These are phyloP conservation scores for Galerucella nymphaeae DNA, from an alignment of 2,888 invertebrate species.

Conservation along the genomic window DNA sequence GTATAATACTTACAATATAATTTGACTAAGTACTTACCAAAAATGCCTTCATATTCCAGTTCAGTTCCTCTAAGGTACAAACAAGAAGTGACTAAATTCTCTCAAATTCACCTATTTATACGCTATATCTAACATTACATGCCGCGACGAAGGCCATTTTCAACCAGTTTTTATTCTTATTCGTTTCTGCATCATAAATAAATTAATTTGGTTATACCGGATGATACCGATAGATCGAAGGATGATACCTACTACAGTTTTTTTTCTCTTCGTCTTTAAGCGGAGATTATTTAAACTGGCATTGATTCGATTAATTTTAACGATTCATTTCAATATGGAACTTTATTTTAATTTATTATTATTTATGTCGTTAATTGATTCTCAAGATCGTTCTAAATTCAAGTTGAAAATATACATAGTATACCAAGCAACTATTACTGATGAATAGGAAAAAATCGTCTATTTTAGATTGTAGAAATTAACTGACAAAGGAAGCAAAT, in stretches of 20 bases:
- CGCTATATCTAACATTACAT: neutral
- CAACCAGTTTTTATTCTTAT: slow-evolving; percentile 31
- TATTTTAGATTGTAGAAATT: too few species aligned
- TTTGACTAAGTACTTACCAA: slow-evolving; percentile 11
- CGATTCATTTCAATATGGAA: neutral
- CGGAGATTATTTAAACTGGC: slow-evolving; percentile 9
- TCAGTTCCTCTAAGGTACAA: slow-evolving; percentile 38
- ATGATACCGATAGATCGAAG: neutral
- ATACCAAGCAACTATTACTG: too few species aligned
- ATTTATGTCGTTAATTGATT: neutral
- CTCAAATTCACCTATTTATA: slow-evolving; percentile 35
- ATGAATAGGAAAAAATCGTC: too few species aligned
- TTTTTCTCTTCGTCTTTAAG: neutral
- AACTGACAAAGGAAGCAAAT: too few species aligned
- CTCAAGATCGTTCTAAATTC: neutral
- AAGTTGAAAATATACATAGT: neutral
- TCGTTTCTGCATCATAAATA: slow-evolving; percentile 10
- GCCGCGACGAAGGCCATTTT: slow-evolving; percentile 23
- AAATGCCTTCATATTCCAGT: slow-evolving; percentile 24
- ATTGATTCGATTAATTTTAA: neutral
- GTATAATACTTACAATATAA: too few species aligned
- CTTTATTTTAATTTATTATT: neutral
- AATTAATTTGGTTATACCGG: slow-evolving; percentile 9
- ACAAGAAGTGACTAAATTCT: slow-evolving; percentile 38
- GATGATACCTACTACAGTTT: neutral